Evolutionary conservation across 2,113 vertebrate genomes (phyloP).

Genomic region (Oostethus manadensis): DNA sequence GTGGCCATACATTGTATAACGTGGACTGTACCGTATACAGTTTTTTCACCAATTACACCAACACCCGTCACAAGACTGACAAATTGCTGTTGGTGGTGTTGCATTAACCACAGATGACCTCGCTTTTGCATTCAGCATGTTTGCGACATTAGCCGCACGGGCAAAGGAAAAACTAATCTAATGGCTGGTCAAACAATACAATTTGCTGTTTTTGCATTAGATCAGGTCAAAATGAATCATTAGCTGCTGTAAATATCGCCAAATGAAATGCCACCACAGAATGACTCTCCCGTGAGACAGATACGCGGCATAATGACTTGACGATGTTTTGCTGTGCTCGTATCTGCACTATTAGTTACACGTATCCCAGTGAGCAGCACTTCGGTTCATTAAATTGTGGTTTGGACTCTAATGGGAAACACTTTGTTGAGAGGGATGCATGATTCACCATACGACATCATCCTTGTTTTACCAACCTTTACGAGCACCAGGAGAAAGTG

Average conservation of each 20-base stretch:
- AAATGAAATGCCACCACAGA: slow-evolving; percentile 36
- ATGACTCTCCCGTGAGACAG: slow-evolving; percentile 16
- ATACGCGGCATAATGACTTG: slow-evolving; percentile 19
- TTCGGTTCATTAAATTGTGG: not conserved
- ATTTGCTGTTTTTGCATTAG: not conserved
- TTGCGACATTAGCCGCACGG: not conserved
- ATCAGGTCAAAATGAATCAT: slow-evolving; percentile 9
- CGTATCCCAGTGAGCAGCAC: not conserved
- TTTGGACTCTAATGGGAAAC: not conserved
- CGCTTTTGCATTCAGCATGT: not conserved
- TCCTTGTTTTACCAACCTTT: not conserved
- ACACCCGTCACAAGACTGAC: not conserved
- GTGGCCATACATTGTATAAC: not conserved
- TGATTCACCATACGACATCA: not conserved
- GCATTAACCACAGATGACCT: not conserved
- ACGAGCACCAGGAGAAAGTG: not conserved
- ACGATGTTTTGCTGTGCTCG: slow-evolving; percentile 10
- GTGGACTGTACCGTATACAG: not conserved
- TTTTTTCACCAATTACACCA: not conserved
- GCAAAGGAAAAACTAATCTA: not conserved
- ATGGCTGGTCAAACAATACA: not conserved
- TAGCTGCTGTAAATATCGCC: slow-evolving; percentile 51
- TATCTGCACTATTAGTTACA: slow-evolving; percentile 9
- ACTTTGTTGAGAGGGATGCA: not conserved
- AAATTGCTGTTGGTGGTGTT: not conserved